Evolutionary conservation across 2,888 invertebrate species (phyloP).

Genomic region (Andrena praecox): DNA sequence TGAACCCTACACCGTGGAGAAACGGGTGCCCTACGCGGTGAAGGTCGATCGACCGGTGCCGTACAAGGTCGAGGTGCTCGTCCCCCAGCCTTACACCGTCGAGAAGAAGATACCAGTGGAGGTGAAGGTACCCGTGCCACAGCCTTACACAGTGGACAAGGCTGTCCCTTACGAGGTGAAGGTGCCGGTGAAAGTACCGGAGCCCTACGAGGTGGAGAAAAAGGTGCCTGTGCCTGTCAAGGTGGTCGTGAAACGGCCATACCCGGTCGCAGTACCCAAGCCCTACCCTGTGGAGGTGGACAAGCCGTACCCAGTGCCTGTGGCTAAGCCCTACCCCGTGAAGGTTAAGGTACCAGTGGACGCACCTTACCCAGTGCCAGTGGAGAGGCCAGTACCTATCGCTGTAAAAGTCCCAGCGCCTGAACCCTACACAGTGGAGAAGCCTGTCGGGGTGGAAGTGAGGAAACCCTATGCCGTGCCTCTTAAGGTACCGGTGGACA

Average conservation of each 20-base stretch:
- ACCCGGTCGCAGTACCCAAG: conserved; percentile 81
- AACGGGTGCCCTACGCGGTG: conserved; percentile 78
- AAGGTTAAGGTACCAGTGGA: conserved; percentile 74
- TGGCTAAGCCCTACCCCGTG: conserved; percentile 87
- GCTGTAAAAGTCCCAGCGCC: conserved; percentile 89
- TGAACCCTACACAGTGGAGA: conserved; percentile 89
- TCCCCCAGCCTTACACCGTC: conserved; percentile 81
- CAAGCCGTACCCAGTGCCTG: conserved; percentile 87
- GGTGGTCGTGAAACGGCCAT: conserved; percentile 87
- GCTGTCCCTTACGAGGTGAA: conserved; percentile 88
- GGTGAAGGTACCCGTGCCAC: conserved; percentile 77
- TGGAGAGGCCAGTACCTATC: conserved; percentile 89
- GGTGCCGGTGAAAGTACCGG: conserved; percentile 89
- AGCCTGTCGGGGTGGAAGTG: conserved; percentile 86
- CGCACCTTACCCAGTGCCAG: conserved; percentile 89
- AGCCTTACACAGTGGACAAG: conserved; percentile 78
- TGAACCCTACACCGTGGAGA: conserved; percentile 87
- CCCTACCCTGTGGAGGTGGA: conserved; percentile 90
- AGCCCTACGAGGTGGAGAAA: conserved; percentile 91
- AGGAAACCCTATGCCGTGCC: conserved; percentile 89
- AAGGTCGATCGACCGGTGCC: conserved; percentile 74
- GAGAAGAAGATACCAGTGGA: conserved; percentile 79
- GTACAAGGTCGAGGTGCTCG: conserved; percentile 81
- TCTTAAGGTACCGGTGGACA: conserved; percentile 89
- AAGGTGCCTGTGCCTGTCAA: conserved; percentile 89